These are phyloP conservation scores for Lophura nycthemera DNA, from an alignment of 2,113 vertebrate genomes.

Conservation along the genomic window DNA sequence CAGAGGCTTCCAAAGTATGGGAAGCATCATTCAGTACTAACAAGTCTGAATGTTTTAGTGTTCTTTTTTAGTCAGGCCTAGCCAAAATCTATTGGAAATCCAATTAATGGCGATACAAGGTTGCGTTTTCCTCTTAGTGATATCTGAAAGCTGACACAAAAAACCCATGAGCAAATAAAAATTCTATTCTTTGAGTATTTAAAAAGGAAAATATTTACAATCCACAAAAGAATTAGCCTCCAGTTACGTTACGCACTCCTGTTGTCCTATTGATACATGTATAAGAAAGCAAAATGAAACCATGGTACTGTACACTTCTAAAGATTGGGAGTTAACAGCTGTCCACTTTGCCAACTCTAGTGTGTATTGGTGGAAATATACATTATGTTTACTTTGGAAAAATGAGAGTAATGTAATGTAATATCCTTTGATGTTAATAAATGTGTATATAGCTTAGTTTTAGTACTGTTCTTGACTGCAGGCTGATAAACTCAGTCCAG, in stretches of 20 bases:
- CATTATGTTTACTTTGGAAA: conserved; percentile 31
- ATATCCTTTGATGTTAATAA: conserved; percentile 51
- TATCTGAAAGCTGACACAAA: background rate
- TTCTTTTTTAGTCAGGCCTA: background rate
- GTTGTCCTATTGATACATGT: background rate
- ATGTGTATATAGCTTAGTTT: conserved; percentile 35
- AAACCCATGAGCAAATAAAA: conserved; percentile 15
- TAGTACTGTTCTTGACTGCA: conserved; percentile 53
- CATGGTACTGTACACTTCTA: background rate
- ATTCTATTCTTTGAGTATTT: conserved; percentile 21
- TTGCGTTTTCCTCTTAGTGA: background rate
- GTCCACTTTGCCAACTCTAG: background rate
- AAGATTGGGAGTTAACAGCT: background rate
- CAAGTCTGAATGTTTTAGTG: background rate
- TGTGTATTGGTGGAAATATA: conserved; percentile 14
- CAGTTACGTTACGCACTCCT: background rate
- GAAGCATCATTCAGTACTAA: background rate
- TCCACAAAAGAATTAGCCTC: background rate
- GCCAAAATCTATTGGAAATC: background rate
- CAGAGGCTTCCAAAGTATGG: background rate
- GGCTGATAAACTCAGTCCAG: conserved; percentile 26
- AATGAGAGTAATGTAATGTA: conserved; percentile 17
- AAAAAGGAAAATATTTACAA: conserved; percentile 26
- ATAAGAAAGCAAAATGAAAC: background rate
- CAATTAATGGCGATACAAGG: background rate